These are phyloP conservation scores for Synergus umbraculus DNA, from an alignment of 2,888 invertebrate species.

Conservation along the genomic window DNA sequence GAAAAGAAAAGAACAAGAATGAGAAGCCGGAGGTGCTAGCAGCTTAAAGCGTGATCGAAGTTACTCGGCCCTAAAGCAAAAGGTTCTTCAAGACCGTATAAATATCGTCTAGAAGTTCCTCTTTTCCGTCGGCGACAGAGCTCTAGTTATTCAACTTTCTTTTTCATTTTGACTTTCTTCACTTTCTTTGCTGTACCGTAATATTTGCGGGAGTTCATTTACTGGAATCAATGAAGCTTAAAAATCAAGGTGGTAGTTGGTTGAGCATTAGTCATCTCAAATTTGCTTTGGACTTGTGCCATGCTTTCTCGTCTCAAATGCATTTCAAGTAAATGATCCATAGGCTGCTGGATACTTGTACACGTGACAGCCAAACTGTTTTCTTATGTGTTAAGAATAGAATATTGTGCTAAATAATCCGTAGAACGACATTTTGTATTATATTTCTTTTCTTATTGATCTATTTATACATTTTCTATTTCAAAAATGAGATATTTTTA, in stretches of 20 bases:
- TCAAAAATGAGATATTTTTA: not conserved
- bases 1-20: constrained; percentile 22
- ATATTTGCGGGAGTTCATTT: constrained; percentile 29
- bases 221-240: constrained; percentile 25
- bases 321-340: constrained; percentile 33
- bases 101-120: constrained; percentile 23
- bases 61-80: constrained; percentile 44
- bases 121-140: constrained; percentile 37
- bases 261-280: constrained; percentile 34
- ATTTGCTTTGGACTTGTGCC: constrained; percentile 41
- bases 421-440: not conserved
- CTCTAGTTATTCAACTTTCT: constrained; percentile 40
- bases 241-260: constrained; percentile 14
- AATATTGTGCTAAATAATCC: constrained; percentile 6
- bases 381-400: constrained; percentile 49
- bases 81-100: constrained; percentile 30
- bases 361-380: constrained; percentile 46
- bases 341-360: constrained; percentile 1
- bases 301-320: constrained; percentile 33
- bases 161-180: constrained; percentile 22
- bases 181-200: not conserved
- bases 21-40: constrained; percentile 38
- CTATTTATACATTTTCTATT: not conserved
- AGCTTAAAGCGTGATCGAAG: constrained; percentile 42
- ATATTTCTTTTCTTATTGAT: not conserved